A percentile compares a stretch with the other conserved stretches of the same genome.
Evolutionary conservation across 2,888 invertebrate species (phyloP).

Genomic region (Drosophila cognata): DNA sequence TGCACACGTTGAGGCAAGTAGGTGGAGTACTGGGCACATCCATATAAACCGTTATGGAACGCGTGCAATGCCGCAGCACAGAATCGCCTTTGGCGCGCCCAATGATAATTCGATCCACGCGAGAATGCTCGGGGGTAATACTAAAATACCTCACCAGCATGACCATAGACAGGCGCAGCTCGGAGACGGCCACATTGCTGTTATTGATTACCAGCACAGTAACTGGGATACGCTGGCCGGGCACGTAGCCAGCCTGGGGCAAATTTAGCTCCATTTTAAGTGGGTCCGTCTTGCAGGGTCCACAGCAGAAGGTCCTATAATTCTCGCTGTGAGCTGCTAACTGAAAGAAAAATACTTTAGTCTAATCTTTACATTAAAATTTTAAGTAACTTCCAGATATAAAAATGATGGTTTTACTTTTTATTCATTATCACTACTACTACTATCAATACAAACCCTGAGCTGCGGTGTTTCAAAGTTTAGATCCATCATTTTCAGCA

Average conservation of each 20-base stretch:
- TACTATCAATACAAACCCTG: conserved; percentile 50
- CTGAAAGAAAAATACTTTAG: conserved; percentile 43
- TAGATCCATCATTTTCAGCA: conserved; percentile 91
- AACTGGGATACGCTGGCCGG: conserved; percentile 82
- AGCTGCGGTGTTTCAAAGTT: conserved; percentile 87
- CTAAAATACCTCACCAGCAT: conserved; percentile 80
- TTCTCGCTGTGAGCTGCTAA: conserved; percentile 74
- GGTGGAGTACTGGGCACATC: conserved; percentile 83
- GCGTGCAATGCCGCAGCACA: conserved; percentile 69
- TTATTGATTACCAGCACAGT: conserved; percentile 87
- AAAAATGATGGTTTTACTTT: not conserved
- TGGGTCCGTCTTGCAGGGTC: conserved; percentile 81
- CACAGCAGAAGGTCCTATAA: conserved; percentile 81
- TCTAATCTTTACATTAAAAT: accelerated
- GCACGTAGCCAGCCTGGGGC: conserved; percentile 82
- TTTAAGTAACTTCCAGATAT: not conserved
- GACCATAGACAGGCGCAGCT: conserved; percentile 70
- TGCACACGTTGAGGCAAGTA: conserved; percentile 76
- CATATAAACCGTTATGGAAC: conserved; percentile 71
- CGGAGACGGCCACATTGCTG: conserved; percentile 83
- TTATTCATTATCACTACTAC: not conserved
- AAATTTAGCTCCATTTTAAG: conserved; percentile 76
- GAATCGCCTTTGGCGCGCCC: conserved; percentile 68
- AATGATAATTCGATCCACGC: conserved; percentile 77
- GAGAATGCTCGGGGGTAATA: conserved; percentile 55